phyloP scores from a whole-genome alignment of 2,113 vertebrate species.

The Chionomys nivalis region DNA sequence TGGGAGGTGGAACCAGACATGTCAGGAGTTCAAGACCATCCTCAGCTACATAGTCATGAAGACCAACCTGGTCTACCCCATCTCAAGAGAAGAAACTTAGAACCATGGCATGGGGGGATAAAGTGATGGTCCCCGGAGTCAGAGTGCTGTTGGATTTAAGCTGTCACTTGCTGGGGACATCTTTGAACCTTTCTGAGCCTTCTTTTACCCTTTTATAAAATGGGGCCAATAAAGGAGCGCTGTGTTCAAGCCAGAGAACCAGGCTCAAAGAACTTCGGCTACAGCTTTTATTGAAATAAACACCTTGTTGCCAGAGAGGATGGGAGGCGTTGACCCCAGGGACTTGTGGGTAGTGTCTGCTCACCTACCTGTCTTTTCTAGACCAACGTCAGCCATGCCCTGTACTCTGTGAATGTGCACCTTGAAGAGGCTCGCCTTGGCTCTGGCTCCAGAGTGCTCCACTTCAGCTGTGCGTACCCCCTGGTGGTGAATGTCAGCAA shows the following conservation, averaged over 20 bases:
- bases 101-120: background rate
- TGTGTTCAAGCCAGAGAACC: background rate
- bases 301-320: background rate
- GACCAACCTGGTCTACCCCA: background rate
- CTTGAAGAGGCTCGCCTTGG: background rate
- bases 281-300: slow-evolving; percentile 37
- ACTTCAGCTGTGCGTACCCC: background rate
- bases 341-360: background rate
- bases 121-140: background rate
- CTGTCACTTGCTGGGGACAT: background rate
- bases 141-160: background rate
- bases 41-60: background rate
- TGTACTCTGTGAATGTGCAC: slow-evolving; percentile 51
- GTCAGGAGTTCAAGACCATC: background rate
- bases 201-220: slow-evolving; percentile 8
- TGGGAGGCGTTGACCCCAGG: background rate
- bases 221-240: background rate
- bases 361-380: slow-evolving; percentile 16
- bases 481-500: slow-evolving; percentile 41
- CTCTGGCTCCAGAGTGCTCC: background rate
- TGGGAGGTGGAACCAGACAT: background rate
- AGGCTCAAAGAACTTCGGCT: background rate
- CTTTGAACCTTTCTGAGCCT: slow-evolving; percentile 1
- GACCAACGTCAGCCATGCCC: slow-evolving; percentile 36
- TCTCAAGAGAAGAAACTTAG: background rate